Evolutionary conservation across 2,797 vertebrate genomes (phyloP), one percentile per base, ranked within the genome.

Genomic region (Halcyon chelicuti): DNA sequence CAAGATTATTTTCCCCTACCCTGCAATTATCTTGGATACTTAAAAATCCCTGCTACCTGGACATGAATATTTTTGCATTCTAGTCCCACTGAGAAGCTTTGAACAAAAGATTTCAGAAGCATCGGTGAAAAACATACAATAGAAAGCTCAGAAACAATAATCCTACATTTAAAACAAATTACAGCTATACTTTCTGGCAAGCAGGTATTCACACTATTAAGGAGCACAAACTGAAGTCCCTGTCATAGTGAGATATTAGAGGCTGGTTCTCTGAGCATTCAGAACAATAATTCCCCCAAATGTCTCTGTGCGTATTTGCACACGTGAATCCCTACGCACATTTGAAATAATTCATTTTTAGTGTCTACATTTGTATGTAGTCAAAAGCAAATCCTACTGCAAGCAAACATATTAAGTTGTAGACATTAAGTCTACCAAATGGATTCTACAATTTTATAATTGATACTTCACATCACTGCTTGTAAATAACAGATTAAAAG

Each of bases 71-170:
- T 60, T 84, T 35, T 60, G 70, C 75, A 52, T 84, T 84, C 60
- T 5, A 21, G 63, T 47, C 76, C 63, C 71, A 79, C 75, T 20
- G 44, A 91, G 90, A 44, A 78, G 83, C 66, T 84, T 65, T 26
- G 31, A 85, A 76, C 49, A 90, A 93, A 74, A 82, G 83, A 70
- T n/a, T 90, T 70, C 49, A 79, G 72, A 66, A 55, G 47, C 77
- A 55, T 7, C 1, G 20, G 51, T 49, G 63, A 52, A 88, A 92
- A 93, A 35, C 52, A 46, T 19, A 29, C 46, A 73, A 22, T 25
- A 47, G 85, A 61, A 82, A 61, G 62, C 70, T 42, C 81, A 60
- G 71, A 58, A 78, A 75, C 73, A 71, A 67, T 52, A 42, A 67
- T 7, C 6, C 61, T 13, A 15, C 65, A 31, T 70, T 88, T 68